Conservation (phyloP, 2,113 vertebrate species). For the Phocoena sinus region DNA sequence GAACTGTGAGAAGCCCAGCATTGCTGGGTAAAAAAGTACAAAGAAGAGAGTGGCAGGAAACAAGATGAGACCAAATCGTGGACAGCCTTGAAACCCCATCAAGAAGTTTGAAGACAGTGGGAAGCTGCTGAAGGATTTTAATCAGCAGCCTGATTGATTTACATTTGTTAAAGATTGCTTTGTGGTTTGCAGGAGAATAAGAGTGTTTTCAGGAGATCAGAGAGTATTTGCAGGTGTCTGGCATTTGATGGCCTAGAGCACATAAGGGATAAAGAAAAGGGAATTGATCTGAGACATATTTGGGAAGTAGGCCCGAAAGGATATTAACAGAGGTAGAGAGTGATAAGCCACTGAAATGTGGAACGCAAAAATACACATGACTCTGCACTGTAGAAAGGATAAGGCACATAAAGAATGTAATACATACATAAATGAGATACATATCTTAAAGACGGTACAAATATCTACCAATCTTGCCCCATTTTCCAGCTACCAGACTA, state of each 20-base stretch:
- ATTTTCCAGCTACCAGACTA: background rate
- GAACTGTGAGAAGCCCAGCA: background rate
- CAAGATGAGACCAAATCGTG: background rate
- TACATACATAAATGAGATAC: background rate
- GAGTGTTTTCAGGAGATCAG: background rate
- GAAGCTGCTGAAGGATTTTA: background rate
- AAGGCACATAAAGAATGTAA: background rate
- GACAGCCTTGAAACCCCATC: background rate
- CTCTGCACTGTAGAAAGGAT: background rate
- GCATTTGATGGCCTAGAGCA: background rate
- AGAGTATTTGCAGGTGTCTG: background rate
- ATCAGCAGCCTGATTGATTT: background rate
- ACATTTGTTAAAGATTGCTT: background rate
- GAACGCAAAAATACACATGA: background rate
- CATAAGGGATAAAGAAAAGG: background rate
- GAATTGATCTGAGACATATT: background rate
- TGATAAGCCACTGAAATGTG: background rate
- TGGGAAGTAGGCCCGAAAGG: background rate
- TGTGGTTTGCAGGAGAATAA: background rate
- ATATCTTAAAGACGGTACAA: background rate
- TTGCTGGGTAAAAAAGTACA: background rate
- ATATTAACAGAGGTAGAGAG: background rate
- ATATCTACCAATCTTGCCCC: background rate
- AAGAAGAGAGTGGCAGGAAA: background rate
- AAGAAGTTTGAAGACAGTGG: background rate